Base-by-base conservation (phyloP, 2,888 invertebrate genomes). In the Catocala sponsa region DNA sequence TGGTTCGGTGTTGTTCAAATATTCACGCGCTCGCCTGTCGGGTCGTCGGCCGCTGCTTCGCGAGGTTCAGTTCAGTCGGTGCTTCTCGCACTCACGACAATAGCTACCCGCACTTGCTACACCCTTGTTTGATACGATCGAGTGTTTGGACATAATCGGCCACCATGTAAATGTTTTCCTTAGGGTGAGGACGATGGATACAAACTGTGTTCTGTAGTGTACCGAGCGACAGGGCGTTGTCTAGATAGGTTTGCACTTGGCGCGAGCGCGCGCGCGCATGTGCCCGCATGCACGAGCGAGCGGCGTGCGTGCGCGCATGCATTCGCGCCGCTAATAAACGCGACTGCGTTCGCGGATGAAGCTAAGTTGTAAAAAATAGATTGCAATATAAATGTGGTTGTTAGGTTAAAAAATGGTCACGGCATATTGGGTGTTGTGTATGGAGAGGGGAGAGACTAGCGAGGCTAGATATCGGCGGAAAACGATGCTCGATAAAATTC, bases 351-450 rank as follows among this genome's bases (percentile, higher is more conserved):
- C 83, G 86, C 83, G 80, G 81, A 79, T 74, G 75, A 84, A 86
- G 89, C 87, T 91, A 91, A 92, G 83, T 82, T 90, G 88, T 90
- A 91, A 89, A 88, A 90, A 89, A 87, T 92, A 91, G 92, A 84
- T 85, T 85, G 91, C 91, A 90, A 91, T 90, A 89, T 90, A 90
- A 90, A 88, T 89, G 88, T 88, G 89, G 87, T 87, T 85, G 89
- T 88, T 89, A 89, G 88, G 84, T 71, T 78, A 83, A 46, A 25
- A 25, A 87, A 81, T 57, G 82, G 80, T 74, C 84, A 86, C 69
- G 90, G 92, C 90, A 91, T 92, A 91, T 92, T 93, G 91, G 89
- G 91, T 90, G 90, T 92, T 92, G 93, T 92, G 93, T 92, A 91
- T 92, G 91, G 73, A 86, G 91, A 86, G 86, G 72, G 59, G 75